A percentile compares a stretch with the other conserved stretches of the same genome.
phyloP scores from a whole-genome alignment of 2,797 vertebrate genomes.

The Leptatherina wallacei region DNA sequence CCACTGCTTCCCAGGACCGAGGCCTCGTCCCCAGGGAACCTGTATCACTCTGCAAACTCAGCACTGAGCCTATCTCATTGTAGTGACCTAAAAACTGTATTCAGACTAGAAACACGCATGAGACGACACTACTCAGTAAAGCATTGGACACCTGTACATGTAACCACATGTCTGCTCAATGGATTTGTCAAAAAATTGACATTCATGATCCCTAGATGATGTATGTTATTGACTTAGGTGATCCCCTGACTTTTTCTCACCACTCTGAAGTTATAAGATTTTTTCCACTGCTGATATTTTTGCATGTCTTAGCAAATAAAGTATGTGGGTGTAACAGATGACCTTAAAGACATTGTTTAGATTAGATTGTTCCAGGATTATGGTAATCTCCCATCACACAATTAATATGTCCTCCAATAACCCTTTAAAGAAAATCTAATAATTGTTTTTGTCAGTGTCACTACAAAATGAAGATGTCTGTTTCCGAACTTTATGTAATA shows the following conservation, averaged over 20 bases:
- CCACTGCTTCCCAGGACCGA: slow-evolving; percentile 82
- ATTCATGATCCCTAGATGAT: neutral
- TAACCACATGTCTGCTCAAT: slow-evolving; percentile 9
- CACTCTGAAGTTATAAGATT: neutral
- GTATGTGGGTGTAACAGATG: neutral
- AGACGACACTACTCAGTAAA: slow-evolving; percentile 8
- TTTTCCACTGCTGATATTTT: slow-evolving; percentile 3
- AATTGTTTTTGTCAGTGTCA: slow-evolving; percentile 1
- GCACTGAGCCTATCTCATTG: slow-evolving; percentile 45
- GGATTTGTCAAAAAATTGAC: neutral
- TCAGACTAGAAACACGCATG: slow-evolving; percentile 13
- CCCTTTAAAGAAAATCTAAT: neutral
- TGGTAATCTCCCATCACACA: neutral
- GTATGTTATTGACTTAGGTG: neutral
- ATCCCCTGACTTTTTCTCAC: neutral
- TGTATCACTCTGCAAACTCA: slow-evolving; percentile 48
- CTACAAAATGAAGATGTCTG: slow-evolving; percentile 57
- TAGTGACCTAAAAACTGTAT: slow-evolving; percentile 59
- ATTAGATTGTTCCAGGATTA: neutral
- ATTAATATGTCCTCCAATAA: neutral
- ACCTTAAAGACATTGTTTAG: neutral
- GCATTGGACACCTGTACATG: slow-evolving; percentile 13
- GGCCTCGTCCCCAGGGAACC: slow-evolving; percentile 72
- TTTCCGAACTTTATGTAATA: slow-evolving; percentile 73
- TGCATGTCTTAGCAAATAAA: neutral